Base-by-base conservation (phyloP, 2,797 vertebrate genomes). In the Rousettus madagascariensis region DNA sequence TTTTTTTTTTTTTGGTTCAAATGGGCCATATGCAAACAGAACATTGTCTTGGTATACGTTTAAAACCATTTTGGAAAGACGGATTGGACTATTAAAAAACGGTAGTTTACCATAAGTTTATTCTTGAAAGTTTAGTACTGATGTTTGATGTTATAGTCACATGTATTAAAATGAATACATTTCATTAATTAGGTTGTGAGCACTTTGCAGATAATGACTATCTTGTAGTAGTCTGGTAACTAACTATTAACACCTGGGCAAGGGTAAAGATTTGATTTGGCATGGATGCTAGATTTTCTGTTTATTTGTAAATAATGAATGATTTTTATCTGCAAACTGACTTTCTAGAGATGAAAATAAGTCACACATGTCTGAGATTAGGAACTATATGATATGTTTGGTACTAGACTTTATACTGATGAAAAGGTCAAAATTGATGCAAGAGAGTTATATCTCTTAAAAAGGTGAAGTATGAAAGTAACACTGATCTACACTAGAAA, bases 301-400 rank as follows among this genome's bases (percentile, higher is more conserved):
- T 69, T 95, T 95, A 94, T 77, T 91, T 94, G n/a, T 91, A 90
- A 95, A 59, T 74, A 95, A 17, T 71, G 19, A 84, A 10, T 90
- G 20, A 66, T 85, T 82, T 97, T 96, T 89, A 71, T 68, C 30
- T 87, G 78, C 41, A 89, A 75, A 75, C 33, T 94, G 30, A 30
- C 46, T 68, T 90, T 86, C 38, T 87, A 46, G 26, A 77, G 61
- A 33, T 93, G 61, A 82, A 78, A 93, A 38, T 79, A 91, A 63
- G 24, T 91, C 75, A 72, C 30, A 46, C 0, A 57, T 36, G 38
- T 96, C 84, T 87, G 38, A 93, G 68, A 79, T 75, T 30, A 88
- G 92, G 30, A 90, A 77, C 17, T 72, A 72, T 75, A 30, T 77
- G 36, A 61, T 89, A 43, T 38, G 24, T 55, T 61, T 95, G n/a